Evolutionary conservation across 1,140 invertebrate species (phyloP).

Genomic region (Acromyrmex heyeri): DNA sequence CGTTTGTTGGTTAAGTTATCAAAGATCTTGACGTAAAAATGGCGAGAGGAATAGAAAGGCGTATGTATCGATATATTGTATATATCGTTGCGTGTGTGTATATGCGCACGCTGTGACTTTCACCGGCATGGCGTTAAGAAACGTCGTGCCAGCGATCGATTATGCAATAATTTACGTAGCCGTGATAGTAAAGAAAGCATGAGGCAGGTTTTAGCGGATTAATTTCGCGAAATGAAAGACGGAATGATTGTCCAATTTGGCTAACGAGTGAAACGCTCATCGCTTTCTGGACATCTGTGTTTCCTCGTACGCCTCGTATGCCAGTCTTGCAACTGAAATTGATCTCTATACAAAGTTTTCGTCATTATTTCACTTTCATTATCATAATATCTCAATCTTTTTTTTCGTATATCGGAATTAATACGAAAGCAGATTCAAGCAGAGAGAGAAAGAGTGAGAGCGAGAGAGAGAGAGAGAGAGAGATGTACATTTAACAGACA

Average conservation of each 20-base stretch:
- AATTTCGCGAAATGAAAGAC: conserved; percentile 26
- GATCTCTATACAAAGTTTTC: not conserved
- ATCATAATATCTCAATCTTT: not conserved
- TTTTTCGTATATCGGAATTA: not conserved
- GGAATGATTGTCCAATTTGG: conserved; percentile 28
- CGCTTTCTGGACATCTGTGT: conserved; percentile 20
- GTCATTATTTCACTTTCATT: not conserved
- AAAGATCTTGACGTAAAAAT: not conserved
- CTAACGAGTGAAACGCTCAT: conserved; percentile 15
- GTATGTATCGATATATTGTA: not conserved
- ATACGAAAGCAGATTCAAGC: not conserved
- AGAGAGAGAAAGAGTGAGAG: not conserved
- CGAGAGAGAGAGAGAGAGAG: no score
- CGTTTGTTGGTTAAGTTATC: no score
- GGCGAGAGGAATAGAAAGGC: conserved; percentile 34
- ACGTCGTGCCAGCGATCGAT: conserved; percentile 25
- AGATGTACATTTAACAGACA: not conserved
- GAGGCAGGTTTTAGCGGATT: conserved; percentile 23
- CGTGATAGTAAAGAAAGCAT: conserved; percentile 26
- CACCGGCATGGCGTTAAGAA: conserved; percentile 23
- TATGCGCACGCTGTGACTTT: conserved; percentile 5
- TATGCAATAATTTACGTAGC: conserved; percentile 55
- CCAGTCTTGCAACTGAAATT: not conserved
- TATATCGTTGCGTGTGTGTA: no score
- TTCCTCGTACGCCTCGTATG: not conserved